Evolutionary conservation across 2,113 vertebrate species (phyloP).

Genomic region (Tonatia bakeri): DNA sequence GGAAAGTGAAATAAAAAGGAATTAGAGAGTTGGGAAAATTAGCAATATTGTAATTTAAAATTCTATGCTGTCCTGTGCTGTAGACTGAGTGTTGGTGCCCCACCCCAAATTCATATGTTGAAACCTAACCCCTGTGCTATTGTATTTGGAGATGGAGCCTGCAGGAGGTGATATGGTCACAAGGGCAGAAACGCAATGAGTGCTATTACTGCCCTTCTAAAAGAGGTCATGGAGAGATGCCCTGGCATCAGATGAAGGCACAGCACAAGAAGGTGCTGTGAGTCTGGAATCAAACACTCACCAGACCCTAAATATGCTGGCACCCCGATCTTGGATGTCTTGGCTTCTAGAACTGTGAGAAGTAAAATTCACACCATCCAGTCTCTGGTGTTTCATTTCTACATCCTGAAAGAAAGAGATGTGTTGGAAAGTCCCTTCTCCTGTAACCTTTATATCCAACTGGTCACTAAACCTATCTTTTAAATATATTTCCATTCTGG

Average conservation of each 20-base stretch:
- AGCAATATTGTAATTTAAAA: not conserved
- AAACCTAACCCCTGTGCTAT: not conserved
- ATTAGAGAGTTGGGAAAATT: not conserved
- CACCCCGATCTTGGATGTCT: not conserved
- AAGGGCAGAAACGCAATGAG: not conserved
- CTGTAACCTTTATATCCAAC: not conserved
- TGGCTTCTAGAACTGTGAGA: not conserved
- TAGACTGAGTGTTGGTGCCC: not conserved
- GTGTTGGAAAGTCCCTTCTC: not conserved
- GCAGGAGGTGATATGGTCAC: not conserved
- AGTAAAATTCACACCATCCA: not conserved
- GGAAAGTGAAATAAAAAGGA: not conserved
- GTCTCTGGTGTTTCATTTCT: not conserved
- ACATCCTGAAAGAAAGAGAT: not conserved
- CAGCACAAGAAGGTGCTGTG: not conserved
- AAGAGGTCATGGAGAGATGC: not conserved
- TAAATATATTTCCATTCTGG: not conserved
- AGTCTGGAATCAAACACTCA: not conserved
- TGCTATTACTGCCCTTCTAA: not conserved
- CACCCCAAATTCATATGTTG: not conserved
- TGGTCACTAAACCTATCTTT: not conserved
- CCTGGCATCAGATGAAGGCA: not conserved
- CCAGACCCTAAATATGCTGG: not conserved
- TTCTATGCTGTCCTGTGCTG: not conserved
- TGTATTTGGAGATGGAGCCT: not conserved